A percentile compares a stretch with the other conserved stretches of the same genome.
Conservation (phyloP, 2,888 invertebrate species). For the Busseola fusca region DNA sequence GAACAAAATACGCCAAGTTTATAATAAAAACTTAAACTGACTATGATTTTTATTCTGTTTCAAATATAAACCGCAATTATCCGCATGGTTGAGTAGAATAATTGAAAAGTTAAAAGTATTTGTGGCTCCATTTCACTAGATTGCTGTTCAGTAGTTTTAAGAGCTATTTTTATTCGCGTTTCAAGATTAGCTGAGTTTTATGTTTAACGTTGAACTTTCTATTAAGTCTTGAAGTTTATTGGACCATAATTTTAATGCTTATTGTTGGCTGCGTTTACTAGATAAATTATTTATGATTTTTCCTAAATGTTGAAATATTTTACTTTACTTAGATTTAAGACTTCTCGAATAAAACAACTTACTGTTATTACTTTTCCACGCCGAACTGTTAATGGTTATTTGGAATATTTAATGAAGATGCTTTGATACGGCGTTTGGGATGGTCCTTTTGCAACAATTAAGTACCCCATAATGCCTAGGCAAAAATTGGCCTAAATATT, state of each 20-base stretch:
- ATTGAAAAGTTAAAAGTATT: slow-evolving; percentile 53
- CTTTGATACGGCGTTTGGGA: not conserved
- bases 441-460: not conserved
- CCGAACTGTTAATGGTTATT: not conserved
- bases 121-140: slow-evolving; percentile 36
- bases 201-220: slow-evolving; percentile 27
- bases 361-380: no score
- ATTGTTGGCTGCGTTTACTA: slow-evolving; percentile 3
- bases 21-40: slow-evolving; percentile 12
- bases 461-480: no score
- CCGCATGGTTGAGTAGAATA: slow-evolving; percentile 28
- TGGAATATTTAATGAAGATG: not conserved
- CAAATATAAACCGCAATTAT: slow-evolving; percentile 41
- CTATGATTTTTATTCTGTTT: slow-evolving; percentile 27
- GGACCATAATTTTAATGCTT: slow-evolving; percentile 10
- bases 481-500: no score
- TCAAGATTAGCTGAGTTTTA: slow-evolving; percentile 38
- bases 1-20: not conserved
- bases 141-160: slow-evolving; percentile 29
- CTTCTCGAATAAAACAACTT: not conserved
- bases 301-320: not conserved
- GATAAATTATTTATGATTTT: not conserved
- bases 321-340: not conserved
- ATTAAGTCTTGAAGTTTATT: slow-evolving; percentile 35
- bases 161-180: slow-evolving; percentile 30